Evolutionary conservation across 2,888 invertebrate species (phyloP).

Genomic region (Colletes collaris): DNA sequence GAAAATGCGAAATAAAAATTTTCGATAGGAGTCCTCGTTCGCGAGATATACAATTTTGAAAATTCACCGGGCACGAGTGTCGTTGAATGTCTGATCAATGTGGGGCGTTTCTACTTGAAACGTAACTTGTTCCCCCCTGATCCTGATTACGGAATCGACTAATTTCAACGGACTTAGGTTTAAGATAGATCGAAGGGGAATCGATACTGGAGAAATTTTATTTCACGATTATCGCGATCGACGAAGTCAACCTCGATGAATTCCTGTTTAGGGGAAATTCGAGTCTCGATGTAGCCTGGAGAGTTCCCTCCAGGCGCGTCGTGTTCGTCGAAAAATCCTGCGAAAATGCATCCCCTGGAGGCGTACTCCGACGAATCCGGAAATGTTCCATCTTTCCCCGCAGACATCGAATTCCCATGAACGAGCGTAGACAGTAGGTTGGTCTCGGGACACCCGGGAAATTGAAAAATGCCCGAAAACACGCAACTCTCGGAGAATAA

Average conservation of each 20-base stretch:
- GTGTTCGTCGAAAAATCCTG: background rate
- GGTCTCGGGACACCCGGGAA: background rate
- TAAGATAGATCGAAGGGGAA: too few species aligned
- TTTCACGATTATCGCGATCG: background rate
- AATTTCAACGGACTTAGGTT: too few species aligned
- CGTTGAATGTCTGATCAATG: too few species aligned
- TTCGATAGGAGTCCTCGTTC: too few species aligned
- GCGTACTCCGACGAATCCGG: background rate
- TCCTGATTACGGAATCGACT: too few species aligned
- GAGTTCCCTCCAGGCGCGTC: background rate
- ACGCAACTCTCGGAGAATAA: background rate
- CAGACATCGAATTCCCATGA: slow-evolving; percentile 6
- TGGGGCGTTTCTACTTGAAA: background rate
- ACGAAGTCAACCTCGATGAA: slow-evolving; percentile 16
- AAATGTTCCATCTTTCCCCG: background rate
- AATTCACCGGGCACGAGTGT: too few species aligned
- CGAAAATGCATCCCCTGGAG: slow-evolving; percentile 8
- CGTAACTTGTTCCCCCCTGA: too few species aligned
- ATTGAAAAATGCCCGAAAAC: background rate
- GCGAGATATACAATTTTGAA: too few species aligned
- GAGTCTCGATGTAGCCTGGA: background rate
- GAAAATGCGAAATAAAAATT: too few species aligned
- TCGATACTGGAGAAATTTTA: too few species aligned
- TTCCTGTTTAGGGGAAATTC: slow-evolving; percentile 28
- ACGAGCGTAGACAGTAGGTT: background rate